Percentiles rank a stretch among this genome's conserved stretches.
These are phyloP conservation scores for Neoitamus cyanurus DNA, from an alignment of 2,888 invertebrate genomes.

Conservation along the genomic window DNA sequence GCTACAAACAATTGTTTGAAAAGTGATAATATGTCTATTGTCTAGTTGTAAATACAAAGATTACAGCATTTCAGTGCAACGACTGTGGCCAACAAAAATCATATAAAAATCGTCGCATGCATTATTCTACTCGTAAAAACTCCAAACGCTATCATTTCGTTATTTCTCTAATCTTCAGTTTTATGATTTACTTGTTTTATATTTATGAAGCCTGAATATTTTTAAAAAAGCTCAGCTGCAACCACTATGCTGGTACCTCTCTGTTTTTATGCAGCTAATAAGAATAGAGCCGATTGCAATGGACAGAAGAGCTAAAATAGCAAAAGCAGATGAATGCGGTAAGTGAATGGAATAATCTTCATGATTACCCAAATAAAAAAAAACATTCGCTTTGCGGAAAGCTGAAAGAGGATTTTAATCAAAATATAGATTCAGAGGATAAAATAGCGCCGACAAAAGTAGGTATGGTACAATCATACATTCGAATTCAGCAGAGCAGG, in stretches of 20 bases:
- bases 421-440: not conserved
- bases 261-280: not conserved
- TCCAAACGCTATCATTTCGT: no score
- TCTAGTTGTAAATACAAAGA: no score
- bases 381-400: not conserved
- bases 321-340: not conserved
- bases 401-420: not conserved
- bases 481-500: not conserved
- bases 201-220: not conserved
- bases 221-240: not conserved
- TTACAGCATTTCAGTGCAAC: no score
- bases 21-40: no score
- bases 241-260: not conserved
- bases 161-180: no score
- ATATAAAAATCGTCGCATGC: no score
- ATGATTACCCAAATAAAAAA: not conserved
- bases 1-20: no score
- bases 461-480: not conserved
- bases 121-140: no score
- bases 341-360: not conserved
- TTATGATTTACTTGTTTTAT: not conserved
- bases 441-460: not conserved
- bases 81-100: no score
- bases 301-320: not conserved
- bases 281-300: not conserved